A percentile compares a stretch with the other conserved stretches of the same genome.
These are phyloP conservation scores for Drosophila santomea DNA, from an alignment of 1,140 invertebrate genomes.

Conservation along the genomic window DNA sequence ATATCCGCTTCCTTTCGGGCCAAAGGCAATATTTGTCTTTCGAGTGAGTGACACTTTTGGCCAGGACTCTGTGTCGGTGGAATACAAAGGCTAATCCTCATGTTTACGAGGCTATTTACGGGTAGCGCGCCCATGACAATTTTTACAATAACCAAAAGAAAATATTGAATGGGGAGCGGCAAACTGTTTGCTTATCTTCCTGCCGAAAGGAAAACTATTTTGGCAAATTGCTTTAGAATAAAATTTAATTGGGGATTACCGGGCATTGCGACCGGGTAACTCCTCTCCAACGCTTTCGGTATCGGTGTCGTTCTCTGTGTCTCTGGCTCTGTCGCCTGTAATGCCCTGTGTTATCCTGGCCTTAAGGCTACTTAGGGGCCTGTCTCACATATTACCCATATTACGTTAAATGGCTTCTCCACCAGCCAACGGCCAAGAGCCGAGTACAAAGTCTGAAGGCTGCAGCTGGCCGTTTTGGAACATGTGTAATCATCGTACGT, in stretches of 20 bases:
- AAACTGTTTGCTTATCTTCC: conserved; percentile 72
- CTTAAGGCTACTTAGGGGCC: conserved; percentile 81
- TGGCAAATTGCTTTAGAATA: conserved; percentile 81
- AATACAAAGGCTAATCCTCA: conserved; percentile 75
- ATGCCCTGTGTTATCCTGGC: conserved; percentile 75
- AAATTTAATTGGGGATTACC: conserved; percentile 82
- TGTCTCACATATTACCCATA: conserved; percentile 80
- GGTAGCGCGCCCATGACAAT: conserved; percentile 66
- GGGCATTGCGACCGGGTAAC: conserved; percentile 20
- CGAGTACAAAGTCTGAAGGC: conserved; percentile 8
- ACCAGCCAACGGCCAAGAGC: conserved; percentile 29
- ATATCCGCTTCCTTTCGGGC: conserved; percentile 71
- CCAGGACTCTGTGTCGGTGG: conserved; percentile 30
- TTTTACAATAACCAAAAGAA: conserved; percentile 69
- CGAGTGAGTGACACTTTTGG: conserved; percentile 80
- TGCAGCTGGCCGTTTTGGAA: conserved; percentile 59
- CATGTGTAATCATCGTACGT: conserved; percentile 82
- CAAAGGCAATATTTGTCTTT: conserved; percentile 75
- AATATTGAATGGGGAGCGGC: conserved; percentile 51
- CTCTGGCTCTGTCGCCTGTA: conserved; percentile 57
- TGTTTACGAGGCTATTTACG: conserved; percentile 81
- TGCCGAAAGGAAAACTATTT: conserved; percentile 70
- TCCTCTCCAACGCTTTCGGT: conserved; percentile 5
- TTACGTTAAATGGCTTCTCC: conserved; percentile 70
- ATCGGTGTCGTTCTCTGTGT: background rate